A percentile compares a stretch with the other conserved stretches of the same genome.
Evolutionary conservation across 2,797 vertebrate species (phyloP).

Genomic region (Mormyrops boulengeri): DNA sequence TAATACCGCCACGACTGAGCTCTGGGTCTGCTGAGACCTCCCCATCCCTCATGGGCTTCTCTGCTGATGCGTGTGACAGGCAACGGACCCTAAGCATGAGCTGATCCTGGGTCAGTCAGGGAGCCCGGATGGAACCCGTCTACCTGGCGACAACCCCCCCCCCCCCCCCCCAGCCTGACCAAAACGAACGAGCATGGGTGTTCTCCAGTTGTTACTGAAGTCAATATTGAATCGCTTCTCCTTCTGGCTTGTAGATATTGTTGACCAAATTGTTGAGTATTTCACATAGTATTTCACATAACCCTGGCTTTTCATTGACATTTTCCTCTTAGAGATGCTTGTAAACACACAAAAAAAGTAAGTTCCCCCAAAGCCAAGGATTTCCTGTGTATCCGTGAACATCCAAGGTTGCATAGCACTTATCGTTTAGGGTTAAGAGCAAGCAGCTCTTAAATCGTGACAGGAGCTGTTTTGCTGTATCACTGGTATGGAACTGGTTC

Average conservation of each 20-base stretch:
- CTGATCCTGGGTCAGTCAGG: slow-evolving; percentile 55
- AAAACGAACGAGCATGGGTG: slow-evolving; percentile 38
- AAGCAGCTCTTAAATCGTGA: background rate
- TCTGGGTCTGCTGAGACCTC: slow-evolving; percentile 1
- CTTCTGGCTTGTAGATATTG: background rate
- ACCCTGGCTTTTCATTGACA: background rate
- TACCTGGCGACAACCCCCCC: slow-evolving; percentile 46
- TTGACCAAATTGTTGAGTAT: background rate
- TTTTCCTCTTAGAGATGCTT: background rate
- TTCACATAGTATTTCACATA: background rate
- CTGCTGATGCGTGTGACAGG: slow-evolving; percentile 42
- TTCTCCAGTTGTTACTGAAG: slow-evolving; percentile 34
- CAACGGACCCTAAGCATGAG: slow-evolving; percentile 55
- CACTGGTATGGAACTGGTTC: background rate
- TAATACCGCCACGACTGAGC: background rate
- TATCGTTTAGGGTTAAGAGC: background rate
- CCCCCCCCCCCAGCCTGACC: slow-evolving; percentile 18
- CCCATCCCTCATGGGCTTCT: slow-evolving; percentile 27
- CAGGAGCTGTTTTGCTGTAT: background rate
- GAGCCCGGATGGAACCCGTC: slow-evolving; percentile 50
- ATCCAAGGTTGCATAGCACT: background rate
- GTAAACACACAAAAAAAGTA: background rate
- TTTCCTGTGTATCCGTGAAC: background rate
- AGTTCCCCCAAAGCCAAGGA: background rate
- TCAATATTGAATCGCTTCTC: background rate